phyloP scores from a whole-genome alignment of 2,797 vertebrate genomes.

The Meriones psammophilus region DNA sequence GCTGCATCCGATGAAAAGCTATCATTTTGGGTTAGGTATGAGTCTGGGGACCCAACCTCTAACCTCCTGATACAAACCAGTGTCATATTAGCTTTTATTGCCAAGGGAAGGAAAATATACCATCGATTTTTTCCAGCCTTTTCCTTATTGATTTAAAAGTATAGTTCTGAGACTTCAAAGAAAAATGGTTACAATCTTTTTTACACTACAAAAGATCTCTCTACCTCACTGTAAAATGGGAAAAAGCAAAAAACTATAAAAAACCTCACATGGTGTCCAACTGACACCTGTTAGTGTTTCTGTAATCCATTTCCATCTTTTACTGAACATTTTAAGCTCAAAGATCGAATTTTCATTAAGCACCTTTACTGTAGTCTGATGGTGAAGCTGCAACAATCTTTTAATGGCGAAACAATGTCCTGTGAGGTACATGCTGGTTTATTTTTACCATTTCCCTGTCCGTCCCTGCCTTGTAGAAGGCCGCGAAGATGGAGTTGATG shows the following conservation, averaged over 20 bases:
- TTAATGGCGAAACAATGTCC: constrained; percentile 40
- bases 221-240: constrained; percentile 5
- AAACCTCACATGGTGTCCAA: neutral
- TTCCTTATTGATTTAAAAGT: constrained; percentile 46
- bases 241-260: neutral
- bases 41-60: constrained; percentile 34
- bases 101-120: constrained; percentile 56
- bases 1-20: constrained; percentile 25
- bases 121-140: constrained; percentile 67
- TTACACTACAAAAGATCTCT: constrained; percentile 65
- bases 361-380: neutral
- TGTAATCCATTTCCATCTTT: constrained; percentile 14
- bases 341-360: constrained; percentile 39
- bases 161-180: constrained; percentile 43
- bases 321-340: neutral
- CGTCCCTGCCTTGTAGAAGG: neutral
- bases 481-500: neutral
- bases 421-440: neutral
- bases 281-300: neutral
- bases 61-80: constrained; percentile 55
- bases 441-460: neutral
- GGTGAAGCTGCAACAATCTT: neutral
- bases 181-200: constrained; percentile 60
- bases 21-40: neutral
- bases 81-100: constrained; percentile 74